A percentile compares a stretch with the other conserved stretches of the same genome.
These are phyloP conservation scores for Pachyramphus minor DNA, from an alignment of 2,113 vertebrate species.

Conservation along the genomic window DNA sequence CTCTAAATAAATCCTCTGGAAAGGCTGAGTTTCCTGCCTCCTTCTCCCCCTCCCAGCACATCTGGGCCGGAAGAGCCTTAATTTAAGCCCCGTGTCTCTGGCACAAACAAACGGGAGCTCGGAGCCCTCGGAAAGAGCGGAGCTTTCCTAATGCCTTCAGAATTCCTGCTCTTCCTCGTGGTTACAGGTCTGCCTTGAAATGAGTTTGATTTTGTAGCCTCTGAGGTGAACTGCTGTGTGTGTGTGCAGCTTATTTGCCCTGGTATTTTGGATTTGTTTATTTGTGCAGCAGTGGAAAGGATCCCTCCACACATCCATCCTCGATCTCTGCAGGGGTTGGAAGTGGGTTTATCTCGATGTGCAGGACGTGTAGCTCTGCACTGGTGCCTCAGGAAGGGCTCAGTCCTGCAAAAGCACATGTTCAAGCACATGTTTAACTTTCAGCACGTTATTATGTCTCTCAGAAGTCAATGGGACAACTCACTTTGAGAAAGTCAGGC, in stretches of 20 bases:
- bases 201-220: background rate
- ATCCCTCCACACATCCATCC: background rate
- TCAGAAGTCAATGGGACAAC: background rate
- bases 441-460: background rate
- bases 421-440: background rate
- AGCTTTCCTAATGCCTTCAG: background rate
- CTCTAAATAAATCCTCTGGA: background rate
- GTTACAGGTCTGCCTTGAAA: background rate
- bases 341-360: background rate
- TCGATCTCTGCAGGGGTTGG: background rate
- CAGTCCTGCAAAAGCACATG: background rate
- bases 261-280: background rate
- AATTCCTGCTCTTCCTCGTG: background rate
- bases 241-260: background rate
- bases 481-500: background rate
- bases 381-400: background rate
- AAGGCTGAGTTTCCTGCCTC: conserved; percentile 18
- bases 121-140: fast-evolving
- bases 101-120: background rate
- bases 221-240: background rate
- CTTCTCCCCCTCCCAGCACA: conserved; percentile 4
- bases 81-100: conserved; percentile 25
- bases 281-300: background rate
- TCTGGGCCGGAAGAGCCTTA: conserved; percentile 31
- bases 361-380: background rate